Evolutionary conservation across 2,888 invertebrate genomes (phyloP).

Genomic region (Isoperla grammatica): DNA sequence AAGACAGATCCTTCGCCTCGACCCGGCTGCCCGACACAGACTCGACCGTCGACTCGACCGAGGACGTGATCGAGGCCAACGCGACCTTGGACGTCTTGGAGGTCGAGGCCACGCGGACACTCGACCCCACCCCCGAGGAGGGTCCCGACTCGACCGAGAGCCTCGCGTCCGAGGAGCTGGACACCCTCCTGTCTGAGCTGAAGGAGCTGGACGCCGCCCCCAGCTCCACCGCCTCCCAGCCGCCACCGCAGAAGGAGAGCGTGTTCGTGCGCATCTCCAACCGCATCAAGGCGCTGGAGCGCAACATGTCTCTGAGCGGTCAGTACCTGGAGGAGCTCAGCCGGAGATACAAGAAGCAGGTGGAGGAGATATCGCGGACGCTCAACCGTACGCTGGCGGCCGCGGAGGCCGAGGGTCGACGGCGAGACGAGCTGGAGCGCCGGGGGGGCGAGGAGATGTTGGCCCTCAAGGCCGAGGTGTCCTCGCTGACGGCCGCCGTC

Average conservation of each 20-base stretch:
- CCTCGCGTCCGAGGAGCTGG: slow-evolving; percentile 40
- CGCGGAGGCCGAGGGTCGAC: slow-evolving; percentile 40
- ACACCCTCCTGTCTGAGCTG: slow-evolving; percentile 40
- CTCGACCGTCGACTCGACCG: slow-evolving; percentile 32
- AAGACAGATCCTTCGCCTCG: slow-evolving; percentile 31
- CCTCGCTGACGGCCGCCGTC: slow-evolving; percentile 55
- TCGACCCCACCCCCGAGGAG: too few relatives aligned
- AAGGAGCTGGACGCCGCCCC: slow-evolving; percentile 41
- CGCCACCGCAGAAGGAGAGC: slow-evolving; percentile 72
- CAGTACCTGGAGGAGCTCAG: slow-evolving; percentile 96
- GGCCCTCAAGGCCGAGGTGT: slow-evolving; percentile 58
- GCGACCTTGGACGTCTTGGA: slow-evolving; percentile 31
- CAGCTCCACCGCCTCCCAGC: slow-evolving; percentile 40
- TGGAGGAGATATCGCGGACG: slow-evolving; percentile 87
- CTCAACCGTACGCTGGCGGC: slow-evolving; percentile 71
- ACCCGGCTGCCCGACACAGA: slow-evolving; percentile 28
- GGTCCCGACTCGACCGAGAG: slow-evolving; percentile 31
- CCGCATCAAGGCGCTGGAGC: slow-evolving; percentile 90
- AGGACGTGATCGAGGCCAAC: slow-evolving; percentile 19
- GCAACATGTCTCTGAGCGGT: slow-evolving; percentile 94
- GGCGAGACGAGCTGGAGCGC: slow-evolving; percentile 51
- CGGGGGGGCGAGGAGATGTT: slow-evolving; percentile 61
- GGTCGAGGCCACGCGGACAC: slow-evolving; percentile 16
- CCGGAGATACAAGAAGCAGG: slow-evolving; percentile 90
- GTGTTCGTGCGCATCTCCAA: slow-evolving; percentile 95